These are phyloP conservation scores for Harmothoe impar DNA, from an alignment of 2,888 invertebrate genomes.

Conservation along the genomic window DNA sequence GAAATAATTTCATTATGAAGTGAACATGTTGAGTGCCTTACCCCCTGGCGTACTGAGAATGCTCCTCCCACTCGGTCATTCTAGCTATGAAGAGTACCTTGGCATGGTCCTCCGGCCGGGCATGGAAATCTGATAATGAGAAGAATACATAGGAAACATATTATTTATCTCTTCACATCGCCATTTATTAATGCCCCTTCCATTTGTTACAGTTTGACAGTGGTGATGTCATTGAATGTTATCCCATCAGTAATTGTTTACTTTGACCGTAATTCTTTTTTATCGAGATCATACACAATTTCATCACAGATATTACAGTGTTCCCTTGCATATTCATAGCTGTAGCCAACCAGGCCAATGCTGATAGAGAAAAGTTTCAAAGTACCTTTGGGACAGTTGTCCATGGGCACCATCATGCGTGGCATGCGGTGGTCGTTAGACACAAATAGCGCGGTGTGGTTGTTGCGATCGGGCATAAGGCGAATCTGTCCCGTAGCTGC, in stretches of 20 bases:
- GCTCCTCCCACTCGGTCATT: constrained; percentile 88
- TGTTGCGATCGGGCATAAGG: constrained; percentile 86
- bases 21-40: constrained; percentile 66
- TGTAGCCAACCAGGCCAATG: too few species aligned
- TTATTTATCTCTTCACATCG: too few species aligned
- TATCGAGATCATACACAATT: too few species aligned
- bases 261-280: too few species aligned
- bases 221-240: too few species aligned
- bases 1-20: too few species aligned
- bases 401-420: constrained; percentile 88
- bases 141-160: background rate
- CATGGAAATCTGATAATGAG: constrained; percentile 85
- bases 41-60: constrained; percentile 72
- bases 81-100: constrained; percentile 88
- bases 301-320: too few species aligned
- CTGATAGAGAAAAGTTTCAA: too few species aligned
- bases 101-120: constrained; percentile 83
- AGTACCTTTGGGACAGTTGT: constrained; percentile 86
- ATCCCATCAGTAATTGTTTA: too few species aligned
- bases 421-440: constrained; percentile 93
- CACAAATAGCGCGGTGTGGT: constrained; percentile 88
- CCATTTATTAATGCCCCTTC: too few species aligned
- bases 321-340: too few species aligned
- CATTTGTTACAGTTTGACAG: too few species aligned
- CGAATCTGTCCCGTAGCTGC: constrained; percentile 89